Evolutionary conservation across 2,888 invertebrate genomes (phyloP), one percentile per base, ranked within the genome.

Genomic region (Tuta absoluta): DNA sequence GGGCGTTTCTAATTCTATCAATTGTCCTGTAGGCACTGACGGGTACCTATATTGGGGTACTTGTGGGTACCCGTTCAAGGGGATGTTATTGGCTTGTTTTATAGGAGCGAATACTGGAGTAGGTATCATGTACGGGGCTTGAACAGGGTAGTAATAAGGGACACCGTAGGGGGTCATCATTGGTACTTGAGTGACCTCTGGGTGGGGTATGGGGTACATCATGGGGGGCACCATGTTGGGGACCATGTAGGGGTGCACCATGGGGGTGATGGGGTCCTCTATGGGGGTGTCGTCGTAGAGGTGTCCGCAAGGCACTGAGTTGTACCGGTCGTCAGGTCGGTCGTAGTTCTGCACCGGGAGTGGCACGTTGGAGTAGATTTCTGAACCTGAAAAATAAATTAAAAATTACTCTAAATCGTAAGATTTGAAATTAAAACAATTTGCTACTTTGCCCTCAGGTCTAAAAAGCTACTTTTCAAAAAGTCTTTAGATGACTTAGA

Each of bases 1-100:
- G 0, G 93, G 82, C 56, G 89, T 69, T 60, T 95, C 95, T 17
- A 95, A 72, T 76, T 95, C 95, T 68, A 95, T 95, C 12, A 95
- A 80, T 74, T 94, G 94, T 0, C 87, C 95, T 0, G 95, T 95
- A 0, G 95, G 95, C 10, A 95, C 94, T 14, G 92, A 71, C 0
- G 92, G 86, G 70, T 91, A 92, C 71, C 89, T 87, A 65, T 88
- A 82, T 53, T 85, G 84, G 0, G 84, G 73, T 41, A 80, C 68
- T 19, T 88, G 79, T 0, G 89, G 89, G 74, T 87, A 92, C 0
- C 93, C 93, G 67, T 93, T 93, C 0, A 92, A 75, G 0, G 91
- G 87, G 0, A 92, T 80, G 11, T 84, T 89, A 0, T 84, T 81
- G 0, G 91, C 92, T 51, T 92, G 91, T 77, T 90, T 91, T 58